Conservation (phyloP, 2,888 invertebrate genomes). For the Napeogenes inachia region DNA sequence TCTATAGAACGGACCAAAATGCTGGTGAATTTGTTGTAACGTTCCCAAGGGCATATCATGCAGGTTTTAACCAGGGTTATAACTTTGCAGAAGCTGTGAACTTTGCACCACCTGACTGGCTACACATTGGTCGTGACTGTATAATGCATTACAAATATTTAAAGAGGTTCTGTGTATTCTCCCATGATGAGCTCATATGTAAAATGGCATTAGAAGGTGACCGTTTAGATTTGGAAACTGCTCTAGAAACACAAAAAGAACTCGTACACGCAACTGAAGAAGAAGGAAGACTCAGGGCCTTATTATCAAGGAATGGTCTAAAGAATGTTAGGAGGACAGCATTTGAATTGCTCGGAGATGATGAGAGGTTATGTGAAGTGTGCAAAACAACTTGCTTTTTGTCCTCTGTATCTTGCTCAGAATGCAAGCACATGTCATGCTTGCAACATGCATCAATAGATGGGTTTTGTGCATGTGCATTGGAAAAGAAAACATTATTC, state of each 20-base stretch:
- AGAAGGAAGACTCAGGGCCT: slow-evolving; percentile 59
- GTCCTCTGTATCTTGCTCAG: slow-evolving; percentile 81
- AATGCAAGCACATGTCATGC: slow-evolving; percentile 80
- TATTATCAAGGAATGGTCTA: slow-evolving; percentile 71
- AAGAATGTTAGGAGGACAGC: slow-evolving; percentile 78
- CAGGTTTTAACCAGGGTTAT: slow-evolving; percentile 89
- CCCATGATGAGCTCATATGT: slow-evolving; percentile 87
- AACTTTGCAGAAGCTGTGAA: slow-evolving; percentile 92
- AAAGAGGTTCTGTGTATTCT: slow-evolving; percentile 85
- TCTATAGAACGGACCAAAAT: slow-evolving; percentile 82
- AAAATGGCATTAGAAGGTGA: slow-evolving; percentile 84
- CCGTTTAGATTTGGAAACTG: slow-evolving; percentile 80
- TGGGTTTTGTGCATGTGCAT: slow-evolving; percentile 77
- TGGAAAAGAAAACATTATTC: slow-evolving; percentile 68
- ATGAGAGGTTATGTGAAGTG: slow-evolving; percentile 82
- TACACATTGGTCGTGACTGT: slow-evolving; percentile 83
- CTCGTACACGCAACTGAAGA: slow-evolving; percentile 78
- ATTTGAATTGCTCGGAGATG: slow-evolving; percentile 84
- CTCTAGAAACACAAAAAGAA: slow-evolving; percentile 82
- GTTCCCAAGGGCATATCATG: slow-evolving; percentile 88
- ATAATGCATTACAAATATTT: slow-evolving; percentile 83
- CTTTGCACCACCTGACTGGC: slow-evolving; percentile 89
- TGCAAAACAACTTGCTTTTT: slow-evolving; percentile 88
- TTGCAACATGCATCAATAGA: slow-evolving; percentile 77
- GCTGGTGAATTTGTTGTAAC: slow-evolving; percentile 90